These are phyloP conservation scores for Dendrocincla fuliginosa DNA, from an alignment of 2,797 vertebrate genomes.

Conservation along the genomic window DNA sequence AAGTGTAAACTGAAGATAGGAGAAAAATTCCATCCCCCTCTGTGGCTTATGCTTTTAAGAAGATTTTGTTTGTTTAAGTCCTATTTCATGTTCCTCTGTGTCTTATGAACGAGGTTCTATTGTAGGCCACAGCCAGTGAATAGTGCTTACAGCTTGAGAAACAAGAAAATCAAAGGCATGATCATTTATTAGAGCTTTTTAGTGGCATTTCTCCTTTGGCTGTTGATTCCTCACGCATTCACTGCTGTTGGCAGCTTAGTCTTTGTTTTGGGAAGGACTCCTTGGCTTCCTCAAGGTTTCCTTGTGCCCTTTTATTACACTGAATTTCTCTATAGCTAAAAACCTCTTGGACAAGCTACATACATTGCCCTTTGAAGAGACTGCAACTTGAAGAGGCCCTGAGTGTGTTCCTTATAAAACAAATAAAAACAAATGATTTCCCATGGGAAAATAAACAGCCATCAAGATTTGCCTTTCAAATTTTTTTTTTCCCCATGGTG, in stretches of 20 bases:
- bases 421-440: neutral
- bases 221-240: neutral
- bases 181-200: neutral
- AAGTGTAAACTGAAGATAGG: neutral
- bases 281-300: neutral
- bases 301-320: neutral
- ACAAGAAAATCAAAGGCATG: constrained; percentile 30
- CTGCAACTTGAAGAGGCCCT: neutral
- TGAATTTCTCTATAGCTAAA: neutral
- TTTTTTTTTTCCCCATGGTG: neutral
- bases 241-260: neutral
- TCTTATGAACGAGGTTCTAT: neutral
- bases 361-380: neutral
- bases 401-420: neutral
- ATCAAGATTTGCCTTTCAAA: neutral
- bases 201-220: neutral
- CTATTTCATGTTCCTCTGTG: constrained; percentile 16
- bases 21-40: neutral
- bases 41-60: constrained; percentile 5
- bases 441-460: neutral
- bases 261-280: neutral
- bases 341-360: neutral
- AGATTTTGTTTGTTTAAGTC: constrained; percentile 8
- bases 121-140: constrained; percentile 6
- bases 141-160: neutral